Evolutionary conservation across 2,888 invertebrate genomes (phyloP), one percentile per base, ranked within the genome.

Genomic region (Neuroscelio doddi): DNA sequence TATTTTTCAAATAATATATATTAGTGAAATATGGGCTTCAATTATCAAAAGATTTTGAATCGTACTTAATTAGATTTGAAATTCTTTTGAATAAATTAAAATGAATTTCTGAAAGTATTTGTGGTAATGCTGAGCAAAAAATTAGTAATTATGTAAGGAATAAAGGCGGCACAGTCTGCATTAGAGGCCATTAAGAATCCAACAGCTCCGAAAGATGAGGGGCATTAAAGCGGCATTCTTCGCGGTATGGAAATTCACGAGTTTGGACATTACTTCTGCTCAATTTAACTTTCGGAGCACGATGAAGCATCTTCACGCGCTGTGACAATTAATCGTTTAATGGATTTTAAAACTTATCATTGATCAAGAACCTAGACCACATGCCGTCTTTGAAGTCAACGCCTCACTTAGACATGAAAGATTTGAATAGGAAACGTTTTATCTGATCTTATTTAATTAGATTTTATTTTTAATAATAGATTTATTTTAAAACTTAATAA

Each of bases 181-280:
- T 30, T 30, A n/a, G 27, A 45, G 12, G 29, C 45, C 30, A 45
- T 45, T 45, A 30, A 30, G 30, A 30, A 15, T 30, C 39, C 10
- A 24, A 10, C 17, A 39, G 39, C 5, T 39, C 10, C 45, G 45
- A 30, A 45, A 45, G 45, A 30, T 30, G 41, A 34, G 14, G 14
- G 14, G 7, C 34, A 44, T 44, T 44, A 44, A 44, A 27, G 15
- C 15, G n/a, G 12, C 16, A 27, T 44, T 38, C 29, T 44, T 44
- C 44, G 44, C 12, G 44, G 44, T 12, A 15, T 44, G 44, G 44
- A 14, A 44, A 44, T 44, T 44, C 50, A 50, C 39, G 39, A 50
- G 30, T 27, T 36, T 32, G 34, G 26, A 16, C 47, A 46, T 53
- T 53, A 53, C 14, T 53, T 29, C 10, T 45, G 38, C 53, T 53